Evolutionary conservation across 30 jellyfish, hydroid and myxozoan genomes (phyloP).

Genomic region (Hydractinia symbiolongicarpus): DNA sequence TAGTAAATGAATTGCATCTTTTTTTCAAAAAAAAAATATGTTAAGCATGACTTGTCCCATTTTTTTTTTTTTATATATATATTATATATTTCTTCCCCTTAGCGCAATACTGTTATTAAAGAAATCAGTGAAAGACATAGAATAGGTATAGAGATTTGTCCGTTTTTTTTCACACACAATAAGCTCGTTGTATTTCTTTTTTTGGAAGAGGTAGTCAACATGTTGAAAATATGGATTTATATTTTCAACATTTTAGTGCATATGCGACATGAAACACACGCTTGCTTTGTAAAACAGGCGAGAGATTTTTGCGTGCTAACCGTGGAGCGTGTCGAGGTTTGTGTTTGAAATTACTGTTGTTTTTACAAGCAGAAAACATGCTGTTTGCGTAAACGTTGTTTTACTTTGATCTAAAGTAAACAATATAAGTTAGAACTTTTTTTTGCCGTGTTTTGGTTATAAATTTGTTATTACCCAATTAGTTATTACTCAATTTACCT

Average conservation of each 20-base stretch:
- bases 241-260: slow-evolving; percentile 53
- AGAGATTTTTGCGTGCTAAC: slow-evolving; percentile 79
- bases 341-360: background rate
- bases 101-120: slow-evolving; percentile 58
- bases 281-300: slow-evolving; percentile 93
- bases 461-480: too few species aligned
- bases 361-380: too few species aligned
- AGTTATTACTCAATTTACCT: too few species aligned
- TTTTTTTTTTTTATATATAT: background rate
- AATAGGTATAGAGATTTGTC: slow-evolving; percentile 36
- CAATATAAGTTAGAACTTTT: too few species aligned
- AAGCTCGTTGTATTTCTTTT: too few species aligned
- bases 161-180: too few species aligned
- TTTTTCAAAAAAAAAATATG: background rate
- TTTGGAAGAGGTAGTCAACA: too few species aligned
- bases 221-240: too few species aligned
- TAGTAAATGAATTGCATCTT: background rate
- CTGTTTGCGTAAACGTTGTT: too few species aligned
- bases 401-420: too few species aligned
- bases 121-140: slow-evolving; percentile 44
- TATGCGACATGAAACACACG: slow-evolving; percentile 96
- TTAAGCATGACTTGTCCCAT: background rate
- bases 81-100: background rate
- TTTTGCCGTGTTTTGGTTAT: too few species aligned
- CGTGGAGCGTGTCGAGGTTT: slow-evolving; percentile 71